Percentiles rank a stretch among this genome's conserved stretches.
phyloP scores from a whole-genome alignment of 2,888 invertebrate genomes.

The Agapetus fuscipes region DNA sequence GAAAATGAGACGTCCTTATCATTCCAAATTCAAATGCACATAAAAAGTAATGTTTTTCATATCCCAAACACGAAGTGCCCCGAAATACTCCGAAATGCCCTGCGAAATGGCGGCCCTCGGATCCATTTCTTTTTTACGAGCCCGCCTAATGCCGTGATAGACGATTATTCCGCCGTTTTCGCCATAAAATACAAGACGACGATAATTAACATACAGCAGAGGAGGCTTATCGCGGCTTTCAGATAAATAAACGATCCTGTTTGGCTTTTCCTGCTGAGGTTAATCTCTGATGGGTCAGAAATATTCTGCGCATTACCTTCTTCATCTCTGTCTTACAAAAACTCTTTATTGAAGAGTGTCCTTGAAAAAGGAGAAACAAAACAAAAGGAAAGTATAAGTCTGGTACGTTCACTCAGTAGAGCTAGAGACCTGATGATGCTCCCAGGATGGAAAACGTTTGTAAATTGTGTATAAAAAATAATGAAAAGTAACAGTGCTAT shows the following conservation, averaged over 20 bases:
- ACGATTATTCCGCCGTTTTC: constrained; percentile 11
- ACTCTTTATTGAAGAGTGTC: too few relatives aligned
- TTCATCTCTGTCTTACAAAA: too few relatives aligned
- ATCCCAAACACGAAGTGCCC: constrained; percentile 1
- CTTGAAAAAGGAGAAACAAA: too few relatives aligned
- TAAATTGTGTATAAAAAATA: too few relatives aligned
- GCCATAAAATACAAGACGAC: constrained; percentile 11
- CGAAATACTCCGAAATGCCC: too few relatives aligned
- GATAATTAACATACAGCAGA: constrained; percentile 17
- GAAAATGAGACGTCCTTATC: neutral
- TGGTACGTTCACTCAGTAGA: too few relatives aligned
- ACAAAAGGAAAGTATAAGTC: too few relatives aligned
- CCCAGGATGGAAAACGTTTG: too few relatives aligned
- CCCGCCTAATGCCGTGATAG: constrained; percentile 13
- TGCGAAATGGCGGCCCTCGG: constrained; percentile 2
- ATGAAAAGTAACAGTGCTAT: too few relatives aligned
- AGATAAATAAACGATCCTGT: constrained; percentile 12
- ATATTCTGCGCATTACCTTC: too few relatives aligned
- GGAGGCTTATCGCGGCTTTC: constrained; percentile 11
- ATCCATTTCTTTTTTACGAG: constrained; percentile 16
- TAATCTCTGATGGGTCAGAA: constrained; percentile 3
- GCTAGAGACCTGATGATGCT: too few relatives aligned
- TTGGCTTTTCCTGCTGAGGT: constrained; percentile 6
- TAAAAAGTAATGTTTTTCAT: constrained; percentile 4
- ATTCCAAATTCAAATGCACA: constrained; percentile 1